Evolutionary conservation across 1,140 invertebrate species (phyloP), one percentile per base, ranked within the genome.

Genomic region (Megalonaias nervosa): DNA sequence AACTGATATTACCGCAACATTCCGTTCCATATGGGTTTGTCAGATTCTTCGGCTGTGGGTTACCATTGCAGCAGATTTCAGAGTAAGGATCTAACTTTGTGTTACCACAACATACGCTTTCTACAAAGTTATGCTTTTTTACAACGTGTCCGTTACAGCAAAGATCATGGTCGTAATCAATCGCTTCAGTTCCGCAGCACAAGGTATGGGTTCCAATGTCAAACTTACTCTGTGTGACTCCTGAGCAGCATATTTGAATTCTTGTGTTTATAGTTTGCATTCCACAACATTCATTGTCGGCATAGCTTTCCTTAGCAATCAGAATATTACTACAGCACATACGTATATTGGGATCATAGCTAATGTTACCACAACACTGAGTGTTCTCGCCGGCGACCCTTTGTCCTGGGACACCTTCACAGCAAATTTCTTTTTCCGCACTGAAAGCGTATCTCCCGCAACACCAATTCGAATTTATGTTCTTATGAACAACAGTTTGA

Each of bases 21-120:
- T 73, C 71, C 17, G 71, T 68, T 48, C 65, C 71, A 26, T 67
- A 70, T 17, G 76, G 2, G 13, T 73, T 73, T 9, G 71, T 69
- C 5, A 66, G 62, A 16, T 26, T 74, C 31, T 70, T 26, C 6
- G 71, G 65, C 55, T 78, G 76, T 2, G 71, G 71, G 38, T 67
- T 67, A 19, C 76, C 71, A 31, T 74, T 61, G 64, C 76, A 78
- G 55, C 76, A 78, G 56, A 78, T 74, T 69, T 78, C 76, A 56
- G 66, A 60, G 15, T 59, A 9, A 31, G 76, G 59, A 60, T 78
- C 70, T 2, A 74, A 19, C 2, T 70, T 73, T 56, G 71, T 64
- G 11, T 73, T 67, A 68, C 76, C 76, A 64, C 76, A 78, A 69
- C 76, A 78, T 31, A 71, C 73, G n/a, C 65, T 61, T 6, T 78